Evolutionary conservation across 2,888 invertebrate species (phyloP).

Genomic region (Helobdella robusta): DNA sequence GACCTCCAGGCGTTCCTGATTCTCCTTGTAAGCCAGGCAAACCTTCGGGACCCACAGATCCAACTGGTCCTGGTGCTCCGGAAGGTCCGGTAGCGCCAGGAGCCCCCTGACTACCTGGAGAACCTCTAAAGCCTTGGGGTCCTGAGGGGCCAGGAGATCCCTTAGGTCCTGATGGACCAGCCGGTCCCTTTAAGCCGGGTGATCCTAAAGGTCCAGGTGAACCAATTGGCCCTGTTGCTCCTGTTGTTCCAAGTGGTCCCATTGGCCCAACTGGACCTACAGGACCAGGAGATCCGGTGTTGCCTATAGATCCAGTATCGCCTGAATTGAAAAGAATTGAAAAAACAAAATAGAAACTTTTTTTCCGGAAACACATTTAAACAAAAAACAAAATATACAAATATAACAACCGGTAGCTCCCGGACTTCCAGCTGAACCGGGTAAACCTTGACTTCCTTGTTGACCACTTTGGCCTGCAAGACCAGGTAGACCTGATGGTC

Average conservation of each 20-base stretch:
- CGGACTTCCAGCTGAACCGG: slow-evolving; percentile 23
- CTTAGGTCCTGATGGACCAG: slow-evolving; percentile 20
- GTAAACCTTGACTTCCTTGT: slow-evolving; percentile 17
- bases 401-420: slow-evolving; percentile 14
- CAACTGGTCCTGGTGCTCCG: slow-evolving; percentile 38
- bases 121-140: slow-evolving; percentile 26
- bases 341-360: background rate
- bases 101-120: slow-evolving; percentile 32
- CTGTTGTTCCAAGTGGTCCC: slow-evolving; percentile 22
- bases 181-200: slow-evolving; percentile 17
- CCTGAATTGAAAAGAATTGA: background rate
- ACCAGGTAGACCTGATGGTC: slow-evolving; percentile 20
- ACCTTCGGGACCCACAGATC: slow-evolving; percentile 55
- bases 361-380: background rate
- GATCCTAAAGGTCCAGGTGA: slow-evolving; percentile 9
- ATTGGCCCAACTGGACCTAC: slow-evolving; percentile 19
- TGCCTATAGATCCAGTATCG: slow-evolving; percentile 6
- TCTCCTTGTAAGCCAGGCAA: slow-evolving; percentile 16
- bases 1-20: slow-evolving; percentile 25
- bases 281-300: slow-evolving; percentile 18
- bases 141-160: slow-evolving; percentile 26
- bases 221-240: slow-evolving; percentile 20
- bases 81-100: slow-evolving; percentile 25
- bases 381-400: background rate
- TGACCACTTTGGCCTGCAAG: slow-evolving; percentile 18